Evolutionary conservation across 2,113 vertebrate species (phyloP).

Genomic region (Recurvirostra avosetta): DNA sequence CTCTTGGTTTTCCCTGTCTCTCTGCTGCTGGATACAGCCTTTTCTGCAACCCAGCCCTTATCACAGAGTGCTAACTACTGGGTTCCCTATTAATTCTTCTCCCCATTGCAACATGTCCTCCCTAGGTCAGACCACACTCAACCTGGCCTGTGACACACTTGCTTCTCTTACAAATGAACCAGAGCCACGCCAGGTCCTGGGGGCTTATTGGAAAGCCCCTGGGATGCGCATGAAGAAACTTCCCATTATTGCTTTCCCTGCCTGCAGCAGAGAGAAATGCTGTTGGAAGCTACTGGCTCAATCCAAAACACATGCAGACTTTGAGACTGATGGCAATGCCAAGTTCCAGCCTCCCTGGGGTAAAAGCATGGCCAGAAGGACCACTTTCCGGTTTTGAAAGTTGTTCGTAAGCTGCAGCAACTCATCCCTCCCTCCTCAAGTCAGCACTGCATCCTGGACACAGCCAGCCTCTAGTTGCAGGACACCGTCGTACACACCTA

Average conservation of each 20-base stretch:
- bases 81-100: background rate
- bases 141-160: background rate
- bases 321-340: background rate
- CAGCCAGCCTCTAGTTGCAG: background rate
- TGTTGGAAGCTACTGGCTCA: background rate
- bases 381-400: background rate
- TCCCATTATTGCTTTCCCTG: background rate
- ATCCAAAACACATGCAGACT: background rate
- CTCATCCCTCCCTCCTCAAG: background rate
- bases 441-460: background rate
- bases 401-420: background rate
- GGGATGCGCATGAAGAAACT: background rate
- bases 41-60: background rate
- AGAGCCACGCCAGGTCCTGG: background rate
- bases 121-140: background rate
- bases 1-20: background rate
- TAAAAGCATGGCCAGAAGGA: background rate
- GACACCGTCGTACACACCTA: background rate
- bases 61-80: background rate
- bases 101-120: background rate
- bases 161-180: background rate
- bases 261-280: background rate
- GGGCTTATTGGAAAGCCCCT: background rate
- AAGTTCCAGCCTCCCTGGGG: background rate
- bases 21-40: background rate